Conservation (phyloP, 2,888 invertebrate genomes). For the Congeria kusceri region DNA sequence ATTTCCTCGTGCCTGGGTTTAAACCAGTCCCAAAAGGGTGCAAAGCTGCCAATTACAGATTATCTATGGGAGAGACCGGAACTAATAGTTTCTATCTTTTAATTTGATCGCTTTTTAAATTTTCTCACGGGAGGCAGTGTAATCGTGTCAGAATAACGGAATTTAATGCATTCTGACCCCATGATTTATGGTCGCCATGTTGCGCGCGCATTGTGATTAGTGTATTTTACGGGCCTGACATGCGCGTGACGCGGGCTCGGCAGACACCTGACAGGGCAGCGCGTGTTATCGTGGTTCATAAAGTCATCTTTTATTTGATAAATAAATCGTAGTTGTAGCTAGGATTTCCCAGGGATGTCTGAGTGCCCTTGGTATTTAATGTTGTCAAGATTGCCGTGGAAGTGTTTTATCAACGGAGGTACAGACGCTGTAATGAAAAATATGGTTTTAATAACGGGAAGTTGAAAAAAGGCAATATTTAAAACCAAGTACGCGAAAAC, state of each 20-base stretch:
- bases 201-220: constrained; percentile 13
- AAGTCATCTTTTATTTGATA: neutral
- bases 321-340: no score
- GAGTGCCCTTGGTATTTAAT: no score
- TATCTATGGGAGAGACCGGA: neutral
- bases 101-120: constrained; percentile 9
- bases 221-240: constrained; percentile 45
- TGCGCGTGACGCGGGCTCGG: constrained; percentile 60
- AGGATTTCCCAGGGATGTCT: no score
- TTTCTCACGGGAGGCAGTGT: constrained; percentile 48
- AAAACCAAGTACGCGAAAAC: no score
- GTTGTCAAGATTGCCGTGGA: no score
- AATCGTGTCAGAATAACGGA: constrained; percentile 15
- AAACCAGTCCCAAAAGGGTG: neutral
- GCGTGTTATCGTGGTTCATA: constrained; percentile 43
- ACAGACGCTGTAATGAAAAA: no score
- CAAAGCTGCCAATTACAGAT: neutral
- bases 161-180: constrained; percentile 34
- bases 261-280: constrained; percentile 46
- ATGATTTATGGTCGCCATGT: constrained; percentile 41
- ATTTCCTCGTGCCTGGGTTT: no score
- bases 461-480: no score
- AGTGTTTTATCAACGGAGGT: no score
- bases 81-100: constrained; percentile 13
- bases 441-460: no score